Conservation (phyloP, 2,797 vertebrate genomes). For the Nyctalus aviator region DNA sequence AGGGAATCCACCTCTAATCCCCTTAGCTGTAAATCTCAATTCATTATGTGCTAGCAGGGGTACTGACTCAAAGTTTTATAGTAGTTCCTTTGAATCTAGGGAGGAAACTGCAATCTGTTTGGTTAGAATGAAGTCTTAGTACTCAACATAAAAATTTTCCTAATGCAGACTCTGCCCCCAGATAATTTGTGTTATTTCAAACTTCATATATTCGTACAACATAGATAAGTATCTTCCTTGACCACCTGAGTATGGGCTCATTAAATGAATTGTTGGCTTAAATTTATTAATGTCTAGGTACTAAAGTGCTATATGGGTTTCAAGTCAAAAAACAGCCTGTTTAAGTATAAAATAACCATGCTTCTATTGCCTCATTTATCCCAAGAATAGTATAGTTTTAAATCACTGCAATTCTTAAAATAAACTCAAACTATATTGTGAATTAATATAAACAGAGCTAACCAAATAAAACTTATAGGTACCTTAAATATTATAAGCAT, state of each 20-base stretch:
- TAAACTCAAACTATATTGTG: conserved; percentile 32
- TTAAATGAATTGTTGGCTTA: neutral
- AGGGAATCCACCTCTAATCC: conserved; percentile 58
- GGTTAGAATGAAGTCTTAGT: neutral
- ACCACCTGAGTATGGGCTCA: neutral
- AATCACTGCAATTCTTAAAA: conserved; percentile 55
- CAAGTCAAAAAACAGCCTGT: neutral
- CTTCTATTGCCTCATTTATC: conserved; percentile 1
- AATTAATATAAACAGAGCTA: conserved; percentile 58
- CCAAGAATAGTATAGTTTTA: conserved; percentile 42
- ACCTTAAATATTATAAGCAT: conserved; percentile 14
- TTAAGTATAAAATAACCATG: conserved; percentile 41
- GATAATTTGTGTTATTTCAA: conserved; percentile 5
- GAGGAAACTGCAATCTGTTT: conserved; percentile 36
- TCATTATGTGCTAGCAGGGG: conserved; percentile 25
- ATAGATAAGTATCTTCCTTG: conserved; percentile 23
- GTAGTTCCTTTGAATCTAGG: conserved; percentile 53
- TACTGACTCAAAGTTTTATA: conserved; percentile 47
- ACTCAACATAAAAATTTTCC: neutral
- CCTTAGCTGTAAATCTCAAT: conserved; percentile 55
- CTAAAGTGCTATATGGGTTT: neutral
- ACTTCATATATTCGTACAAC: neutral
- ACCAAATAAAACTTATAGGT: conserved; percentile 34
- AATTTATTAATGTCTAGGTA: conserved; percentile 6
- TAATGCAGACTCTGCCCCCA: neutral